Conservation (phyloP, 2,113 vertebrate genomes). For the Heterotis niloticus region DNA sequence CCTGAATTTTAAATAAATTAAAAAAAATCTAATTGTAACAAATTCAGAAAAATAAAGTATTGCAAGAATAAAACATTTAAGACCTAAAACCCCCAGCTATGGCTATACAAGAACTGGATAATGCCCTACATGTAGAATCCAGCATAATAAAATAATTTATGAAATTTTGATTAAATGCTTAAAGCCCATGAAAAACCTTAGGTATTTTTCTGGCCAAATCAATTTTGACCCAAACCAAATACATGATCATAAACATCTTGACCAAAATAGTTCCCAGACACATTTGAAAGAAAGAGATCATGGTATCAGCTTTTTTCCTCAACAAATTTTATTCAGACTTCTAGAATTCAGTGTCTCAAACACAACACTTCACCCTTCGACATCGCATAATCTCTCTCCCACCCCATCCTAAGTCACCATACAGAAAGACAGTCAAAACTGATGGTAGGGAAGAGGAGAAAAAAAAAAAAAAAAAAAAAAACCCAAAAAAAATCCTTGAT, state of each 20-base stretch:
- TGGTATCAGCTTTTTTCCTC: not conserved
- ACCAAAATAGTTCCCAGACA: not conserved
- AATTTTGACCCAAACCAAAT: not conserved
- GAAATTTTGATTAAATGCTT: too few relatives aligned
- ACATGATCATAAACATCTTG: not conserved
- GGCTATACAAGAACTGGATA: too few relatives aligned
- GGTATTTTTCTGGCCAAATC: too few relatives aligned
- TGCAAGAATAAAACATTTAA: too few relatives aligned
- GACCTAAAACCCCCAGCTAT: too few relatives aligned
- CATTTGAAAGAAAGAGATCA: not conserved
- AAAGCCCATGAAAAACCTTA: too few relatives aligned
- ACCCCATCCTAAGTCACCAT: not conserved
- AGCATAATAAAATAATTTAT: too few relatives aligned
- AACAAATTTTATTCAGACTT: not conserved
- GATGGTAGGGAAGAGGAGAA: not conserved
- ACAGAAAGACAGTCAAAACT: not conserved
- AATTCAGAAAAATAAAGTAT: too few relatives aligned
- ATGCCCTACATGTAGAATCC: too few relatives aligned
- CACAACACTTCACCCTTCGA: not conserved
- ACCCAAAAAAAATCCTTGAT: slow-evolving; percentile 47
- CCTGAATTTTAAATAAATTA: too few relatives aligned
- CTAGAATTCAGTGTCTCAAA: slow-evolving; percentile 3
- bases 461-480: not conserved
- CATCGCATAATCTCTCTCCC: not conserved
- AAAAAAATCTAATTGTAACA: too few relatives aligned